phyloP scores from a whole-genome alignment of 2,888 invertebrate species.

The Drosophila pegasa region DNA sequence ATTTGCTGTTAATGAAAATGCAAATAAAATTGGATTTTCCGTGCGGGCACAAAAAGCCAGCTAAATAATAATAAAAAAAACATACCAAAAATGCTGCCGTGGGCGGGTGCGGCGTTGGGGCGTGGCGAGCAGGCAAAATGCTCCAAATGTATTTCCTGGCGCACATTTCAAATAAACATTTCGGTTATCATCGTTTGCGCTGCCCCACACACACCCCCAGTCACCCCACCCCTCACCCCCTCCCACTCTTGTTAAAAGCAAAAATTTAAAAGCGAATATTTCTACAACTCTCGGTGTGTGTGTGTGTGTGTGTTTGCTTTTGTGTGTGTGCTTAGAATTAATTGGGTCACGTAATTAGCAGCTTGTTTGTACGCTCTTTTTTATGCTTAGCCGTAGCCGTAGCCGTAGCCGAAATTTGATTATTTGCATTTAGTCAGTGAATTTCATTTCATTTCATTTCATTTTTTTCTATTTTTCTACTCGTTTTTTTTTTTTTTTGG shows the following conservation, averaged over 20 bases:
- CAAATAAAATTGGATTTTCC: constrained; percentile 78
- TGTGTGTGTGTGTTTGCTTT: constrained; percentile 26
- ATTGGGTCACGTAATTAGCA: constrained; percentile 77
- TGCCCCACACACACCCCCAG: neutral
- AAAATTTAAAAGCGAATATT: constrained; percentile 49
- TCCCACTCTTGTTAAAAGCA: constrained; percentile 17
- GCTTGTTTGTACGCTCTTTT: constrained; percentile 45
- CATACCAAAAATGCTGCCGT: constrained; percentile 44
- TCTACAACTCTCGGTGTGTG: constrained; percentile 21
- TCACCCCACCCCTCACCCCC: neutral
- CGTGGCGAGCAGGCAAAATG: constrained; percentile 5
- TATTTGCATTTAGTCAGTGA: constrained; percentile 51
- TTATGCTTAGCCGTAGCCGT: constrained; percentile 17
- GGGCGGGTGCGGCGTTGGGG: neutral
- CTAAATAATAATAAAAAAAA: constrained; percentile 51
- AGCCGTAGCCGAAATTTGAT: constrained; percentile 46
- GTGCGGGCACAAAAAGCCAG: constrained; percentile 65
- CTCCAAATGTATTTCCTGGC: constrained; percentile 71
- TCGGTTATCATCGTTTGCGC: constrained; percentile 52
- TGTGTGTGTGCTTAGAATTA: constrained; percentile 65
- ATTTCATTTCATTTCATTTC: neutral
- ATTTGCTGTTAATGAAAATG: constrained; percentile 78
- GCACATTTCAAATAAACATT: constrained; percentile 74
- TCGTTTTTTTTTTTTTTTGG: constrained; percentile 19
- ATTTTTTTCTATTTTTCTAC: no score